Evolutionary conservation across 2,888 invertebrate genomes (phyloP), one percentile per base, ranked within the genome.

Genomic region (Tetrapedia diversipes): DNA sequence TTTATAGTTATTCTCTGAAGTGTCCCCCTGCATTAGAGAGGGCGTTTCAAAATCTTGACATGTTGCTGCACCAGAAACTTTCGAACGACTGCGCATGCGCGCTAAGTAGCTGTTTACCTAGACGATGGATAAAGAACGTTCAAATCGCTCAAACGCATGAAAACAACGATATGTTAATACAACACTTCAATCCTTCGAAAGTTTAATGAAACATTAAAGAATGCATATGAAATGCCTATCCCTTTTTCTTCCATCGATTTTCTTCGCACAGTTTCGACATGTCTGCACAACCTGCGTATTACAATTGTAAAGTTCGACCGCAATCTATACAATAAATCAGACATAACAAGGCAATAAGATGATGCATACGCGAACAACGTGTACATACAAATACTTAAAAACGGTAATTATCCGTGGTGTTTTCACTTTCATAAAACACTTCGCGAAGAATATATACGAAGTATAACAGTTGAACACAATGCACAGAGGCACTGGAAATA

Each of bases 401-500:
- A 61, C n/a, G n/a, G 29, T 29, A 32, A 61, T 47, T 51, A 19
- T 2, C 16, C 22, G 27, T 2, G 8, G 19, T 53, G 51, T 51
- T 22, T 29, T 34, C 63, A 29, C 51, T 41, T 53, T 64, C 29
- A 29, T 10, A 29, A 64, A 41, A 3, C 4, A 37, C 22, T 14
- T 22, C 6, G 22, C 45, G 1, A 24, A 24, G 6, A 34, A 22
- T 24, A n/a, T n/a, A n/a, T n/a, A 14, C 37, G 29, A 64, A 64
- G 39, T 59, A 45, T 68, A 22, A 34, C 34, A 37, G 43, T 0
- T 34, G 24, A 37, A 61, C 0, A 49, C 49, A 45, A 45, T 67
- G 27, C 27, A n/a, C 37, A 24, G 32, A 27, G 6, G 29, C 41
- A 22, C 27, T 45, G 47, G 47, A 69, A 76, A 63, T 54, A 37